Percentiles rank a stretch among this genome's conserved stretches.
These are phyloP conservation scores for Drosophila emarginata DNA, from an alignment of 2,888 invertebrate species.

Conservation along the genomic window DNA sequence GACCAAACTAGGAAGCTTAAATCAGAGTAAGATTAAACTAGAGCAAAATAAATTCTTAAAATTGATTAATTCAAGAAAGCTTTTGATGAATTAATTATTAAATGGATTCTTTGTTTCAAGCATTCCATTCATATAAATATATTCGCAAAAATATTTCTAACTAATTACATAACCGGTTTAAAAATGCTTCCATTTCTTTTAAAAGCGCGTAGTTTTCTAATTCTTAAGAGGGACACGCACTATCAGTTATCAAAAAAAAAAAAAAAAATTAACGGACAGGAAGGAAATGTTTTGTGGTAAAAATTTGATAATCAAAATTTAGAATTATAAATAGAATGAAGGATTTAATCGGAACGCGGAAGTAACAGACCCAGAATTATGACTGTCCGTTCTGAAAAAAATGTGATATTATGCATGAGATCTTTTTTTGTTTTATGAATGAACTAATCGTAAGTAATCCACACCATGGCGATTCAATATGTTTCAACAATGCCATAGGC, in stretches of 20 bases:
- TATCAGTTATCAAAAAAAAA: background rate
- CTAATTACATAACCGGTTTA: too few species aligned
- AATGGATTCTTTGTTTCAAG: too few species aligned
- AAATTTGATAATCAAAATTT: slow-evolving; percentile 3
- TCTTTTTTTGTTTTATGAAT: slow-evolving; percentile 27
- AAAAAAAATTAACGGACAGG: background rate
- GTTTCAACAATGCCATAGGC: slow-evolving; percentile 43
- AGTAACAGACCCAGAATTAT: slow-evolving; percentile 27
- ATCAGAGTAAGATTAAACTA: too few species aligned
- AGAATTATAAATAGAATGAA: slow-evolving; percentile 12
- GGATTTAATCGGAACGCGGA: slow-evolving; percentile 38
- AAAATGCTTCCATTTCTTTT: background rate
- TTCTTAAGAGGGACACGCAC: background rate
- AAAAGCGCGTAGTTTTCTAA: background rate
- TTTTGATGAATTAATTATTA: too few species aligned
- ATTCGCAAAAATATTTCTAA: too few species aligned
- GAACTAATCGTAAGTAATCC: slow-evolving; percentile 48
- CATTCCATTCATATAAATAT: too few species aligned
- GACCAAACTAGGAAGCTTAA: too few species aligned
- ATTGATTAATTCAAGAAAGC: too few species aligned
- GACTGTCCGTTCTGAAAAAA: background rate
- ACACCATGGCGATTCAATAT: slow-evolving; percentile 52
- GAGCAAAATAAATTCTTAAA: too few species aligned
- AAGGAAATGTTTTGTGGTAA: background rate
- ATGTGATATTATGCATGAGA: too few species aligned